These are phyloP conservation scores for Dicyrtoma fusca DNA, from an alignment of 2,888 invertebrate species.

Conservation along the genomic window DNA sequence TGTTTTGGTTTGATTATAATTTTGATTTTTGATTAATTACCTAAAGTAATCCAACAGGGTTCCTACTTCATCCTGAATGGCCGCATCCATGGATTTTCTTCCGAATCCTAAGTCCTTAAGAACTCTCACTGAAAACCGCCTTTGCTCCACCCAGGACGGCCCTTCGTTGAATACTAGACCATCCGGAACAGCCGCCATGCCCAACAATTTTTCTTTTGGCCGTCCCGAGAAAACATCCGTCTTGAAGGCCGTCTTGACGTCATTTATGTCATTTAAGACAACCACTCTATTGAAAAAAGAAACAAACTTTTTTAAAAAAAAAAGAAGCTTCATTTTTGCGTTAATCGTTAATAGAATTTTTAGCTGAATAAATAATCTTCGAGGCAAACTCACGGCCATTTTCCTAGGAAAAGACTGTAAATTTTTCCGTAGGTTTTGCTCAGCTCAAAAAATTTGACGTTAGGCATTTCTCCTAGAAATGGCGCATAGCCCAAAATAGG, in stretches of 20 bases:
- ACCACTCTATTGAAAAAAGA: constrained; percentile 42
- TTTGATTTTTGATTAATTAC: constrained; percentile 2
- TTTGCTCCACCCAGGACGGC: constrained; percentile 40
- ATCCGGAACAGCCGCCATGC: constrained; percentile 44
- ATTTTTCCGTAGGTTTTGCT: constrained; percentile 47
- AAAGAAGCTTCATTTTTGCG: background rate
- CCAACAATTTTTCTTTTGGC: constrained; percentile 44
- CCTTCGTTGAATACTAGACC: constrained; percentile 48
- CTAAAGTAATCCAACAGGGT: constrained; percentile 40
- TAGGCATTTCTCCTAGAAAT: constrained; percentile 43
- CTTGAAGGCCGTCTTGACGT: constrained; percentile 43
- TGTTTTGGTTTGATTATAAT: background rate
- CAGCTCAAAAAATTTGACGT: constrained; percentile 42
- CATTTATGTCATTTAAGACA: constrained; percentile 43
- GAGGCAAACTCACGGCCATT: constrained; percentile 42
- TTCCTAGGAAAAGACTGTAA: constrained; percentile 46
- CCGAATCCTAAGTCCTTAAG: constrained; percentile 46
- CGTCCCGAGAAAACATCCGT: constrained; percentile 43
- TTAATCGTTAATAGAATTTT: background rate
- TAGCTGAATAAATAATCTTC: too few species aligned
- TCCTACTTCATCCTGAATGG: constrained; percentile 42
- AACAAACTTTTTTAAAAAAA: background rate
- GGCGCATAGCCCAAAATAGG: constrained; percentile 48
- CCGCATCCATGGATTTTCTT: constrained; percentile 45
- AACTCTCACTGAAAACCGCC: constrained; percentile 45